Evolutionary conservation across 2,888 invertebrate genomes (phyloP).

Genomic region (Willowsia nigromaculata): DNA sequence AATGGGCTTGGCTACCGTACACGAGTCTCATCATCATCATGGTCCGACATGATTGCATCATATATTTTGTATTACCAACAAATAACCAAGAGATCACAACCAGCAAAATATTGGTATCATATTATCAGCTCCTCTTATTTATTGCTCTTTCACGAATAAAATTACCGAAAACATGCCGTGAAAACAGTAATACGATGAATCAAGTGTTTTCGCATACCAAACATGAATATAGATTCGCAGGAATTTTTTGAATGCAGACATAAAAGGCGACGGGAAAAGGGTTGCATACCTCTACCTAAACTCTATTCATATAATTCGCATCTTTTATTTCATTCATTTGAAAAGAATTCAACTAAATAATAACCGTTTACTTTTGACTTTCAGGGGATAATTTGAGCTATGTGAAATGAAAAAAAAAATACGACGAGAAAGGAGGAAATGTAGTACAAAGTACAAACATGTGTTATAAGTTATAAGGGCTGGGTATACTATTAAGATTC

Average conservation of each 20-base stretch:
- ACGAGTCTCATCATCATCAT: not conserved
- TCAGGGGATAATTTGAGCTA: not conserved
- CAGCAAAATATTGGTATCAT: too few species aligned
- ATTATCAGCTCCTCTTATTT: too few species aligned
- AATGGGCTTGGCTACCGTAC: not conserved
- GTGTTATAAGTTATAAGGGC: not conserved
- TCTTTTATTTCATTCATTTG: not conserved
- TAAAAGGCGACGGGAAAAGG: not conserved
- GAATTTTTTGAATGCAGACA: not conserved
- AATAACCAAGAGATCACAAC: too few species aligned
- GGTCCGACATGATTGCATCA: not conserved
- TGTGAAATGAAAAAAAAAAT: not conserved
- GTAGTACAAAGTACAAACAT: constrained; percentile 21
- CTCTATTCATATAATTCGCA: not conserved
- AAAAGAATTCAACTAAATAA: not conserved
- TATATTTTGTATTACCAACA: not conserved
- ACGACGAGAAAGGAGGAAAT: not conserved
- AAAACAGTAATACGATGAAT: too few species aligned
- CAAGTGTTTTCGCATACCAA: too few species aligned
- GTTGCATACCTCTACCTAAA: not conserved
- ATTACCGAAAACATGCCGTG: too few species aligned
- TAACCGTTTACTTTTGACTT: not conserved
- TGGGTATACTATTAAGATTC: not conserved
- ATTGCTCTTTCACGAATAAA: too few species aligned
- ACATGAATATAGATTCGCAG: too few species aligned